phyloP scores from a whole-genome alignment of 2,113 vertebrate species.

The Phodopus roborovskii region DNA sequence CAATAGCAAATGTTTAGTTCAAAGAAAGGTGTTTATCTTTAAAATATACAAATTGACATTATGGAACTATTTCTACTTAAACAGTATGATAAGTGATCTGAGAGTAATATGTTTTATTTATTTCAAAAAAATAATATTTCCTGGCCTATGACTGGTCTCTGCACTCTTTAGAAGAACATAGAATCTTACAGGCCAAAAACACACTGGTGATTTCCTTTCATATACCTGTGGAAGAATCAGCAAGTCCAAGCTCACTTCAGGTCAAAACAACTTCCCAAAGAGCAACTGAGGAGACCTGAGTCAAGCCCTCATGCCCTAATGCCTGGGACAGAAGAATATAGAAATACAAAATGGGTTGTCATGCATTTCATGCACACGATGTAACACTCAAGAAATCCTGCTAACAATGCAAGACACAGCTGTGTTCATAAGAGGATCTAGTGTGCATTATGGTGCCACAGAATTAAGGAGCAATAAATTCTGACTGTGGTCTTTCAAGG shows the following conservation, averaged over 20 bases:
- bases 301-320: neutral
- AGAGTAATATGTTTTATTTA: neutral
- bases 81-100: neutral
- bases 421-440: neutral
- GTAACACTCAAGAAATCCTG: neutral
- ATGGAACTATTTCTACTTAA: neutral
- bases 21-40: neutral
- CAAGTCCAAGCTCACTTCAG: neutral
- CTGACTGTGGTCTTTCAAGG: neutral
- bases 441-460: neutral
- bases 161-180: neutral
- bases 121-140: neutral
- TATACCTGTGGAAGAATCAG: neutral
- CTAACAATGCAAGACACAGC: neutral
- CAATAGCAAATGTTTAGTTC: too few species aligned
- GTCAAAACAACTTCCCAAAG: neutral
- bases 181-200: neutral
- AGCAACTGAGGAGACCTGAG: neutral
- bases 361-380: neutral
- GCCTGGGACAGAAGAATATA: too few species aligned
- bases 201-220: neutral
- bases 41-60: neutral
- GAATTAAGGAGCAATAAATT: constrained; percentile 8
- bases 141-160: neutral
- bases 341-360: neutral